phyloP scores from a whole-genome alignment of 2,888 invertebrate genomes.

The Drosophila anomelani region DNA sequence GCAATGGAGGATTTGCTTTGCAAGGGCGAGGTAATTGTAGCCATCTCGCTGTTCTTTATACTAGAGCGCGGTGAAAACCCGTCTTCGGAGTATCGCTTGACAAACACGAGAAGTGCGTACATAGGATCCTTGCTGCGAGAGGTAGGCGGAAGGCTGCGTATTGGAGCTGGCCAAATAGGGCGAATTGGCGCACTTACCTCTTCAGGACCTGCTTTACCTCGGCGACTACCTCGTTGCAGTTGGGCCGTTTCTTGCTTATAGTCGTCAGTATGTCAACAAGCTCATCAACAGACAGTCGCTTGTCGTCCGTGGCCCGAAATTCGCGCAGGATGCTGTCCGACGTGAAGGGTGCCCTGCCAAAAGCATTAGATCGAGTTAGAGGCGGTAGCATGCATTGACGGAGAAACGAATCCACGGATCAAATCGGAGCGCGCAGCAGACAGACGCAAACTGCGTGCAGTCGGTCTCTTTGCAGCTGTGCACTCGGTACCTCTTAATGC shows the following conservation, averaged over 20 bases:
- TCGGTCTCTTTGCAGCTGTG: conserved; percentile 52
- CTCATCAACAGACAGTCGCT: conserved; percentile 68
- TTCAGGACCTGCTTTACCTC: conserved; percentile 75
- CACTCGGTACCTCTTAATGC: conserved; percentile 5
- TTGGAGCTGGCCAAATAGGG: background rate
- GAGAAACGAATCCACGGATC: background rate
- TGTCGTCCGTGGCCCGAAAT: conserved; percentile 79
- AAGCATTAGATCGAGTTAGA: conserved; percentile 20
- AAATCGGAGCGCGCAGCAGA: background rate
- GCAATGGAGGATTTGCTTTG: background rate
- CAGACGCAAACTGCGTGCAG: conserved; percentile 1
- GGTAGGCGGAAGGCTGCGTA: background rate
- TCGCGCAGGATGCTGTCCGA: conserved; percentile 80
- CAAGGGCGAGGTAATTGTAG: background rate
- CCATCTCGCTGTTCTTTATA: background rate
- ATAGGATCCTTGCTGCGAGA: conserved; percentile 82
- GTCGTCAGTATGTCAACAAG: conserved; percentile 78
- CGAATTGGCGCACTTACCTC: conserved; percentile 60
- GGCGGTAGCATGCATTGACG: background rate
- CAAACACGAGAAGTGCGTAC: conserved; percentile 80
- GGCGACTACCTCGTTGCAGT: conserved; percentile 66
- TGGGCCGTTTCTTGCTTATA: conserved; percentile 79
- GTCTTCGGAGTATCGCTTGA: conserved; percentile 71
- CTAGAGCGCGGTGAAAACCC: conserved; percentile 1
- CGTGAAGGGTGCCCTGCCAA: conserved; percentile 73